These are phyloP conservation scores for Lycia hirtaria DNA, from an alignment of 2,888 invertebrate species.

Conservation along the genomic window DNA sequence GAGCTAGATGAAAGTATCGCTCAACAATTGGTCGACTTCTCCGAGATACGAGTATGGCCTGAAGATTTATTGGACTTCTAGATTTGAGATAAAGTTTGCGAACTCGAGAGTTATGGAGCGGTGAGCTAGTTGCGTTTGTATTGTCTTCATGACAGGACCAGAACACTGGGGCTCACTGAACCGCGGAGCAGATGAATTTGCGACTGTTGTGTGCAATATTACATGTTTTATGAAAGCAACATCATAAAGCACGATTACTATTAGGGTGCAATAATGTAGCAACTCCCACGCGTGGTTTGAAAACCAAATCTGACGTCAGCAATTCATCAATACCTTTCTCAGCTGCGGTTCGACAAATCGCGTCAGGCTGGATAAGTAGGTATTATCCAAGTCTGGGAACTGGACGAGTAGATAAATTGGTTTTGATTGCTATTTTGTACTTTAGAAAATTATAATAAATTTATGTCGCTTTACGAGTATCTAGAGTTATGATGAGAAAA, in stretches of 20 bases:
- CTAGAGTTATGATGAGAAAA: too few species aligned
- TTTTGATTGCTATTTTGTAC: too few species aligned
- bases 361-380: slow-evolving; percentile 11
- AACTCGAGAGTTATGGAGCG: slow-evolving; percentile 42
- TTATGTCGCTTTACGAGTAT: too few species aligned
- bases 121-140: slow-evolving; percentile 29
- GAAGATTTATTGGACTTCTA: slow-evolving; percentile 37
- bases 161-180: slow-evolving; percentile 20
- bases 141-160: slow-evolving; percentile 25
- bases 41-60: slow-evolving; percentile 28
- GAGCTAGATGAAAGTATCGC: slow-evolving; percentile 58
- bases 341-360: slow-evolving; percentile 31
- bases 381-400: neutral
- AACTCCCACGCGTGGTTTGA: slow-evolving; percentile 23
- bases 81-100: slow-evolving; percentile 31
- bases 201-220: neutral
- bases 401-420: neutral
- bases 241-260: slow-evolving; percentile 24
- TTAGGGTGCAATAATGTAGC: slow-evolving; percentile 15
- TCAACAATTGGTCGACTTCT: slow-evolving; percentile 32
- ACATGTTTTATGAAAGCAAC: neutral
- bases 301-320: slow-evolving; percentile 31
- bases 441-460: too few species aligned
- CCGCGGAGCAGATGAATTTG: neutral
- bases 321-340: slow-evolving; percentile 36